Percentiles rank a stretch among this genome's conserved stretches.
Evolutionary conservation across 2,888 invertebrate species (phyloP).

Genomic region (Plusia festucae): DNA sequence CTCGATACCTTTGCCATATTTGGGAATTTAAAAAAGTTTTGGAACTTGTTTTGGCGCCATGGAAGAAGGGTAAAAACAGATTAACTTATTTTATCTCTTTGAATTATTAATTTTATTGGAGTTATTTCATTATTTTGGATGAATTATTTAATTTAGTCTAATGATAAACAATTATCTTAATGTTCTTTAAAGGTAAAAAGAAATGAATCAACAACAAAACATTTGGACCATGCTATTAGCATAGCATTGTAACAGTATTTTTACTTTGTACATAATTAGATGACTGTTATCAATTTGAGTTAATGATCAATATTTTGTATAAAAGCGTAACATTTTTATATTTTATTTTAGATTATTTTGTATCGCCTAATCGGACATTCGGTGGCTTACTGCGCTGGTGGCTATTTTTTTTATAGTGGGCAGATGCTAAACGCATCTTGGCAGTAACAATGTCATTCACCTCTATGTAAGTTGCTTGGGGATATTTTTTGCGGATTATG

Average conservation of each 20-base stretch:
- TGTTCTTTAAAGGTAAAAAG: slow-evolving; percentile 4
- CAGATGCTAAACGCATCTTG: slow-evolving; percentile 60
- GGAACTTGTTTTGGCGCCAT: slow-evolving; percentile 65
- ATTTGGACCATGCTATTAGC: slow-evolving; percentile 20
- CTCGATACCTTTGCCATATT: slow-evolving; percentile 59
- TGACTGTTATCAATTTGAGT: slow-evolving; percentile 50
- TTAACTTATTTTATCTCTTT: no score
- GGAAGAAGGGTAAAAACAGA: slow-evolving; percentile 73
- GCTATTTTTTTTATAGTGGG: slow-evolving; percentile 66
- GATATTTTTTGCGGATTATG: slow-evolving; percentile 29
- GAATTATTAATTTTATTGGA: not conserved
- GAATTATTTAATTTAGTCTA: not conserved
- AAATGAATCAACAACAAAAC: slow-evolving; percentile 6
- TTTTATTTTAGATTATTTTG: slow-evolving; percentile 79
- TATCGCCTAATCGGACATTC: slow-evolving; percentile 69
- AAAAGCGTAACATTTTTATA: slow-evolving; percentile 49
- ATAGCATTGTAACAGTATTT: not conserved
- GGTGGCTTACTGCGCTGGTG: slow-evolving; percentile 75
- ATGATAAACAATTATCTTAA: not conserved
- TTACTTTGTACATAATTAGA: slow-evolving; percentile 32
- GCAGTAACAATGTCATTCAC: slow-evolving; percentile 83
- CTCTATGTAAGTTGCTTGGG: slow-evolving; percentile 83
- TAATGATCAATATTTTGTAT: slow-evolving; percentile 40
- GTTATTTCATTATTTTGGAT: not conserved
- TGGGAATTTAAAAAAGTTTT: slow-evolving; percentile 56